These are phyloP conservation scores for Pseudobourletiella spinata DNA, from an alignment of 1,140 invertebrate species.

Conservation along the genomic window DNA sequence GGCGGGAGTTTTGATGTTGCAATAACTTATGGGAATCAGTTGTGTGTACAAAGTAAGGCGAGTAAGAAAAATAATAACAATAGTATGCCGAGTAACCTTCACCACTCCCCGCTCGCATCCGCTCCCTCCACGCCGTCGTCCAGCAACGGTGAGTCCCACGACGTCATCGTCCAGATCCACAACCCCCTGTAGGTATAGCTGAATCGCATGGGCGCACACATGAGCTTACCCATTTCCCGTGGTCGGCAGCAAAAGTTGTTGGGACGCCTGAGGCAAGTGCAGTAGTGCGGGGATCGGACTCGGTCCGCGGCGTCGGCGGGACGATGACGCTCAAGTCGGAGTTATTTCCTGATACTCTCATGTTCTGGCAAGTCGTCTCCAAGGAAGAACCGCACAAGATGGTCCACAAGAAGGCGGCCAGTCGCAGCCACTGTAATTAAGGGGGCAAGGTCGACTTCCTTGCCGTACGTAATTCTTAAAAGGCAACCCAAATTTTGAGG, in stretches of 20 bases:
- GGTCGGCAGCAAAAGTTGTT: neutral
- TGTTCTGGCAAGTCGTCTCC: neutral
- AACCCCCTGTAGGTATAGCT: slow-evolving; percentile 8
- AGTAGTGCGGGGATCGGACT: too few species aligned
- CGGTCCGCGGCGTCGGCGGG: too few species aligned
- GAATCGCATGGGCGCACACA: neutral
- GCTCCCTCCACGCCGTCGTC: slow-evolving; percentile 32
- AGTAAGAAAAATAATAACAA: neutral
- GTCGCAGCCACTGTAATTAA: too few species aligned
- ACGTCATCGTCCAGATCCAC: slow-evolving; percentile 31
- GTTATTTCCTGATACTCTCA: too few species aligned
- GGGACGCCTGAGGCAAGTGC: too few species aligned
- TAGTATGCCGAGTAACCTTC: slow-evolving; percentile 26
- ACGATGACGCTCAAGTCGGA: too few species aligned
- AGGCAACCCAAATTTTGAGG: too few species aligned
- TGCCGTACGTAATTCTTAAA: too few species aligned
- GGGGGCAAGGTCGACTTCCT: too few species aligned
- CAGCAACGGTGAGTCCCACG: slow-evolving; percentile 22
- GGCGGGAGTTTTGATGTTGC: slow-evolving; percentile 35
- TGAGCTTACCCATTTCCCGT: neutral
- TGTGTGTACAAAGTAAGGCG: slow-evolving; percentile 18
- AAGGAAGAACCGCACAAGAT: neutral
- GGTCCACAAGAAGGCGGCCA: too few species aligned
- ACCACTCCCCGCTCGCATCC: slow-evolving; percentile 22
- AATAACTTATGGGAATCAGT: slow-evolving; percentile 33